phyloP scores from a whole-genome alignment of 2,113 vertebrate species.

The Myiozetetes cayanensis region DNA sequence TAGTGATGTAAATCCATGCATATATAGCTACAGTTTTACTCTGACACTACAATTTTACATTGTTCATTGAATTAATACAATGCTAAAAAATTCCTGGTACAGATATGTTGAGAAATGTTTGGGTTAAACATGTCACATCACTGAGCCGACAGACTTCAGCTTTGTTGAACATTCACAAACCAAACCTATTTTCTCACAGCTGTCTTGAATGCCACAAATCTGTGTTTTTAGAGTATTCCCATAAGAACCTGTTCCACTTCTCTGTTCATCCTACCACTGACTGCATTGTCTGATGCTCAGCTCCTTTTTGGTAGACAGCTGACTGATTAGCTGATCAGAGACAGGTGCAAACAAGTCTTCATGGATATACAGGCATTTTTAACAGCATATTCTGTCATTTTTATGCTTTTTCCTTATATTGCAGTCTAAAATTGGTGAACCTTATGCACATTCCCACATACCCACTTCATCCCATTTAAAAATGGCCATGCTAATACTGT shows the following conservation, averaged over 20 bases:
- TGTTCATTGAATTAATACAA: background rate
- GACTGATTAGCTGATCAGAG: background rate
- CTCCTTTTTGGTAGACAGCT: background rate
- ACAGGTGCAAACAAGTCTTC: background rate
- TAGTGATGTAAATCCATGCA: background rate
- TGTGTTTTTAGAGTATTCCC: background rate
- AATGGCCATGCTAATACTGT: background rate
- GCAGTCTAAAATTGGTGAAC: background rate
- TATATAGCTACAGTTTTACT: background rate
- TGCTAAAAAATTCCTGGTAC: background rate
- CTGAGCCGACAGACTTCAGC: slow-evolving; percentile 19
- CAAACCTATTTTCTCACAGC: slow-evolving; percentile 2
- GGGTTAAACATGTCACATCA: background rate
- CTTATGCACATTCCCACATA: background rate
- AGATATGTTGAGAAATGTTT: background rate
- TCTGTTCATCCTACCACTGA: background rate
- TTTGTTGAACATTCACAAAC: background rate
- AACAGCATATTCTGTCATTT: background rate
- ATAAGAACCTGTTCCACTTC: background rate
- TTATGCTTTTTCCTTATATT: background rate
- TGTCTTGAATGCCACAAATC: slow-evolving; percentile 5
- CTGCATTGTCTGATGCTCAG: background rate
- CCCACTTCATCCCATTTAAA: slow-evolving; percentile 24
- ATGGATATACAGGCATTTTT: background rate
- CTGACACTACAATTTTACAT: background rate